Percentiles rank a stretch among this genome's conserved stretches.
Conservation (phyloP, 2,888 invertebrate genomes). For the Sepioteuthis lessoniana region DNA sequence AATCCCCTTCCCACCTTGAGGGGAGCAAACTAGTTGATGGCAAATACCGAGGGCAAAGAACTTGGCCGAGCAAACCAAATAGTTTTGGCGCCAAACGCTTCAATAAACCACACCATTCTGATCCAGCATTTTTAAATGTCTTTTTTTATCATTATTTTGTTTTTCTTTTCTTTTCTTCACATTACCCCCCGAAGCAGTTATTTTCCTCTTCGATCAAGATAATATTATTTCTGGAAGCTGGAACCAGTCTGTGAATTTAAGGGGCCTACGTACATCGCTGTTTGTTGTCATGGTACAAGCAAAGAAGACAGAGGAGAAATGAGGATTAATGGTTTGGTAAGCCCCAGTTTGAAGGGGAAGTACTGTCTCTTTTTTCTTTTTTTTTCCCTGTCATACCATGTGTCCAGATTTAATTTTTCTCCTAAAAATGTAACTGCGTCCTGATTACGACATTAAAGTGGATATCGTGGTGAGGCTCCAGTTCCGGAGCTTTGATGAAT, state of each 20-base stretch:
- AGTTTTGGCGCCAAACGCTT: not conserved
- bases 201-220: not conserved
- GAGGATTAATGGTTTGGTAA: not conserved
- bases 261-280: not conserved
- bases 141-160: too few species aligned
- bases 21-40: not conserved
- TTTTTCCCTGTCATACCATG: too few species aligned
- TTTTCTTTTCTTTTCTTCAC: not conserved
- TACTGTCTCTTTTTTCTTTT: not conserved
- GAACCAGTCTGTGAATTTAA: not conserved
- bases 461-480: too few species aligned
- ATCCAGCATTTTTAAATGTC: not conserved
- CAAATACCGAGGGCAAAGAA: not conserved
- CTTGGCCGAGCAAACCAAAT: not conserved
- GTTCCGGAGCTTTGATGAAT: too few species aligned
- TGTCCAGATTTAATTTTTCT: too few species aligned
- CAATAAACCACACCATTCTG: not conserved
- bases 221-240: not conserved
- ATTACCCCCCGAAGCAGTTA: not conserved
- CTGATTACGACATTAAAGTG: too few species aligned
- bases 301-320: not conserved
- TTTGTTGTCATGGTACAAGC: not conserved
- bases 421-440: too few species aligned
- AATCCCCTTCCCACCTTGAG: not conserved
- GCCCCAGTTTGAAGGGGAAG: not conserved